Evolutionary conservation across 2,113 vertebrate genomes (phyloP).

Genomic region (Herpetotheres cachinnans): DNA sequence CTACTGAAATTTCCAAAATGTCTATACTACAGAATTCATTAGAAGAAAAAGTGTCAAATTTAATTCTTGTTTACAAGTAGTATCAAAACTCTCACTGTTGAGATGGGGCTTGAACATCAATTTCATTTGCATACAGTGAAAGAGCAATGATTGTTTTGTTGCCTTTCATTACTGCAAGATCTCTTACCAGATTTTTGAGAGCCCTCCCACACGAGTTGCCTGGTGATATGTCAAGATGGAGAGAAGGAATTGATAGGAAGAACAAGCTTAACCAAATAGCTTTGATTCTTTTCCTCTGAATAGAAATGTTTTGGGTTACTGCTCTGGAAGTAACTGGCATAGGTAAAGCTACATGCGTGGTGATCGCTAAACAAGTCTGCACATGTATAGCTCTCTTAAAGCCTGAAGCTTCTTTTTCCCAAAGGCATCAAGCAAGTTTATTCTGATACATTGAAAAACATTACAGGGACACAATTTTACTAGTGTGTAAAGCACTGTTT

Average conservation of each 20-base stretch:
- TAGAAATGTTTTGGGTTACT: background rate
- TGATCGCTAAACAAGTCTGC: background rate
- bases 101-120: background rate
- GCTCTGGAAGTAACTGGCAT: background rate
- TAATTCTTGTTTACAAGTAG: background rate
- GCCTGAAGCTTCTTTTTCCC: background rate
- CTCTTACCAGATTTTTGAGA: background rate
- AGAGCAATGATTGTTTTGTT: background rate
- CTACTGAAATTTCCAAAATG: background rate
- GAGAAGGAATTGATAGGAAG: background rate
- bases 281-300: background rate
- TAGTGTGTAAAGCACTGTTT: background rate
- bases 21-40: background rate
- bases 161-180: background rate
- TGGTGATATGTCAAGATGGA: background rate
- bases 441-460: background rate
- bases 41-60: background rate
- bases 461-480: background rate
- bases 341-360: background rate
- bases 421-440: background rate
- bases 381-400: background rate
- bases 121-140: background rate
- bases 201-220: background rate
- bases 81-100: background rate
- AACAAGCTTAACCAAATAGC: background rate